Conservation (phyloP, 2,888 invertebrate species). For the Rhimphoctona megacephalus region DNA sequence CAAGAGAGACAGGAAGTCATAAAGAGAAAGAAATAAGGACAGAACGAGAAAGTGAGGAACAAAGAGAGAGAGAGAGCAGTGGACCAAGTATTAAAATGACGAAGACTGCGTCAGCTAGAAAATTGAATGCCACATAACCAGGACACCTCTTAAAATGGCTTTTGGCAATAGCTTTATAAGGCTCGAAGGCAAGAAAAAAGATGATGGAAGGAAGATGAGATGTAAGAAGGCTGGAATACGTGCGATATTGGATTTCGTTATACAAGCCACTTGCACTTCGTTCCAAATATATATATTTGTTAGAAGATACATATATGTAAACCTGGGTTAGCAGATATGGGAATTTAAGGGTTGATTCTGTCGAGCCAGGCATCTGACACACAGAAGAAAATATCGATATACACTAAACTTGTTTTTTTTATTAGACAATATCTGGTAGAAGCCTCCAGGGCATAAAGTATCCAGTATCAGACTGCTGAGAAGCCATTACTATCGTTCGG, state of each 20-base stretch:
- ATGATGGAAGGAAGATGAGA: constrained; percentile 15
- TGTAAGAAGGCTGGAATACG: constrained; percentile 8
- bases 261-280: constrained; percentile 25
- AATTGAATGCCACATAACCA: constrained; percentile 47
- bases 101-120: constrained; percentile 52
- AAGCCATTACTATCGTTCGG: constrained; percentile 33
- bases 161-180: constrained; percentile 38
- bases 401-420: constrained; percentile 33
- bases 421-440: constrained; percentile 39
- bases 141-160: constrained; percentile 33
- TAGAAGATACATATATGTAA: background rate
- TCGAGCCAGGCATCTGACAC: constrained; percentile 10
- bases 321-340: background rate
- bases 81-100: constrained; percentile 43
- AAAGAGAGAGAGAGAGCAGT: background rate
- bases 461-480: constrained; percentile 40
- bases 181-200: constrained; percentile 18
- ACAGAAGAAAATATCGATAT: constrained; percentile 23
- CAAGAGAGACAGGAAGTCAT: constrained; percentile 20
- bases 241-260: constrained; percentile 15
- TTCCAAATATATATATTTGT: background rate
- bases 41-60: background rate
- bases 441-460: constrained; percentile 20
- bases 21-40: background rate
- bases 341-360: background rate